phyloP scores from a whole-genome alignment of 2,113 vertebrate genomes.

The Pangasianodon hypophthalmus region DNA sequence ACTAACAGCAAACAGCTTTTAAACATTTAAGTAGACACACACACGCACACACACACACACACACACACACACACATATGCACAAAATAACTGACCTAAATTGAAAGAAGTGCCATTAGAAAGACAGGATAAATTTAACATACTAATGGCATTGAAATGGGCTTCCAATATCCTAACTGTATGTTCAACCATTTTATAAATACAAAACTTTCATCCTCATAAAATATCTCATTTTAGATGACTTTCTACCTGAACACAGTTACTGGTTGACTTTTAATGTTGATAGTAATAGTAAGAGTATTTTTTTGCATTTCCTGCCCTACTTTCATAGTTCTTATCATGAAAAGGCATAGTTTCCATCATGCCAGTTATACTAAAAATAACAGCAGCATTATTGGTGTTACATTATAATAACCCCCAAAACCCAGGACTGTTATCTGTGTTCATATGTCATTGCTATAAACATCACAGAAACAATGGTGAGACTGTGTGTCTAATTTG shows the following conservation, averaged over 20 bases:
- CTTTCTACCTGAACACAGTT: background rate
- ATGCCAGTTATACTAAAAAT: background rate
- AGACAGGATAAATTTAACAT: background rate
- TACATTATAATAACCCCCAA: background rate
- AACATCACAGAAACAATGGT: background rate
- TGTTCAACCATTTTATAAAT: background rate
- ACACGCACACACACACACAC: background rate
- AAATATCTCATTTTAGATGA: background rate
- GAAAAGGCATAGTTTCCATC: background rate
- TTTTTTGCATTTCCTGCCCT: background rate
- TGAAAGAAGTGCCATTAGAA: background rate
- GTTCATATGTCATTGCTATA: background rate
- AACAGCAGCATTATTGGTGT: background rate
- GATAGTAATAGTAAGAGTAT: background rate
- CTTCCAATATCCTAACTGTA: background rate
- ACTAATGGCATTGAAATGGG: background rate
- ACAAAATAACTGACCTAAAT: no score
- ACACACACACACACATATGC: no score
- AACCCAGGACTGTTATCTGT: background rate
- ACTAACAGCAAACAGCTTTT: background rate
- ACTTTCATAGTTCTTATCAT: background rate
- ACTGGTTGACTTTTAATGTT: background rate
- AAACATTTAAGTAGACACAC: background rate
- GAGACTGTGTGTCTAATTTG: slow-evolving; percentile 17
- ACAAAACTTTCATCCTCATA: background rate